Percentiles rank a stretch among this genome's conserved stretches.
Evolutionary conservation across 2,797 vertebrate species (phyloP).

Genomic region (Mus spretus): DNA sequence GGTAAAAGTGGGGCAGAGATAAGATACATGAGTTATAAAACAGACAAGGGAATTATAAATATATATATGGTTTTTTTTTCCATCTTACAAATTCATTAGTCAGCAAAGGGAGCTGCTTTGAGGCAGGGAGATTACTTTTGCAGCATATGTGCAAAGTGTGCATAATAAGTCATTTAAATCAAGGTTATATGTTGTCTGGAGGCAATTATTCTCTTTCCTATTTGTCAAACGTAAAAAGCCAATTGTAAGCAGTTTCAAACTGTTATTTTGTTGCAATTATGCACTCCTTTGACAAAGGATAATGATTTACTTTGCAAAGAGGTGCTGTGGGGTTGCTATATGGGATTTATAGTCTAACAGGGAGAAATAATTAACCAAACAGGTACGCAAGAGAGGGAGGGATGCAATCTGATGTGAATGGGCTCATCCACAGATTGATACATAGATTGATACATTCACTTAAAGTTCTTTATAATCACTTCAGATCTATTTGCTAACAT

Average conservation of each 20-base stretch:
- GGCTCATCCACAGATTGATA: conserved; percentile 77
- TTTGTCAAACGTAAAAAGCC: conserved; percentile 86
- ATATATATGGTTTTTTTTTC: conserved; percentile 64
- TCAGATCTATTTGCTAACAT: conserved; percentile 71
- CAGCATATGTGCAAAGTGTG: conserved; percentile 69
- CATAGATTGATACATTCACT: conserved; percentile 71
- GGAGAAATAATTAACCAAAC: conserved; percentile 86
- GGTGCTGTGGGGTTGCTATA: conserved; percentile 83
- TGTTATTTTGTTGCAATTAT: conserved; percentile 87
- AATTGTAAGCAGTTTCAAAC: conserved; percentile 86
- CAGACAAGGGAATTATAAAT: conserved; percentile 81
- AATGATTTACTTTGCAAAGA: conserved; percentile 87
- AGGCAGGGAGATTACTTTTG: conserved; percentile 78
- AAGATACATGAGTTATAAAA: conserved; percentile 76
- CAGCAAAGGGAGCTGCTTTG: conserved; percentile 76
- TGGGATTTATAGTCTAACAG: conserved; percentile 82
- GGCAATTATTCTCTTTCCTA: conserved; percentile 86
- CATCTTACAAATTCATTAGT: conserved; percentile 85
- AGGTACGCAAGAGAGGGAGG: conserved; percentile 68
- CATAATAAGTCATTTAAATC: conserved; percentile 87
- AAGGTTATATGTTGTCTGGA: conserved; percentile 86
- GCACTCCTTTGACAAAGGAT: conserved; percentile 84
- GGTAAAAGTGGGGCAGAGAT: conserved; percentile 62
- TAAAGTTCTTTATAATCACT: conserved; percentile 69
- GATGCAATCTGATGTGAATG: conserved; percentile 80